phyloP scores from a whole-genome alignment of 2,888 invertebrate species.

The Coecobrya sp. region DNA sequence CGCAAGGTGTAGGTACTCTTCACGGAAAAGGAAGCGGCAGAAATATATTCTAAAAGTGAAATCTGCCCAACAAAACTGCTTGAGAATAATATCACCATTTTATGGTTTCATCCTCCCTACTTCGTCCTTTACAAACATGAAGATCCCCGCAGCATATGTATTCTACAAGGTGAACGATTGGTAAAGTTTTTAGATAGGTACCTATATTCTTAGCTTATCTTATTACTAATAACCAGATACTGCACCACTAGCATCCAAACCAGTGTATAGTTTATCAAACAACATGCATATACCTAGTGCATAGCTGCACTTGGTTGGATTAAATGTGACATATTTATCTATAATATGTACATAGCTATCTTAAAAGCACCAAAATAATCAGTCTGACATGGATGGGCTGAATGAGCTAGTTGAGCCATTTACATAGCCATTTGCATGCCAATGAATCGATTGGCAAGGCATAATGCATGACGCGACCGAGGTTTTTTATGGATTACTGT shows the following conservation, averaged over 20 bases:
- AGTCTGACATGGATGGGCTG: constrained; percentile 35
- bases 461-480: constrained; percentile 55
- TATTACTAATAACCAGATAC: too few species aligned
- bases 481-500: constrained; percentile 58
- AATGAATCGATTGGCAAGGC: constrained; percentile 76
- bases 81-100: constrained; percentile 72
- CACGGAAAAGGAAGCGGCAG: too few species aligned
- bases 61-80: constrained; percentile 56
- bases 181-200: too few species aligned
- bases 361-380: not conserved
- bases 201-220: too few species aligned
- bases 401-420: constrained; percentile 67
- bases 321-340: too few species aligned
- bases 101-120: constrained; percentile 34
- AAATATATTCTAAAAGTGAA: not conserved
- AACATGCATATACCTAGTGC: too few species aligned
- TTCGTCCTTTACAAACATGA: not conserved
- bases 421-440: constrained; percentile 79
- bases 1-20: not conserved
- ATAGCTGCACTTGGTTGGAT: too few species aligned
- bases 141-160: not conserved
- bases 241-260: too few species aligned
- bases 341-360: not conserved
- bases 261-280: too few species aligned
- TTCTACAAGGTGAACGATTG: not conserved